phyloP scores from a whole-genome alignment of 2,797 vertebrate genomes.

The Channa striata region DNA sequence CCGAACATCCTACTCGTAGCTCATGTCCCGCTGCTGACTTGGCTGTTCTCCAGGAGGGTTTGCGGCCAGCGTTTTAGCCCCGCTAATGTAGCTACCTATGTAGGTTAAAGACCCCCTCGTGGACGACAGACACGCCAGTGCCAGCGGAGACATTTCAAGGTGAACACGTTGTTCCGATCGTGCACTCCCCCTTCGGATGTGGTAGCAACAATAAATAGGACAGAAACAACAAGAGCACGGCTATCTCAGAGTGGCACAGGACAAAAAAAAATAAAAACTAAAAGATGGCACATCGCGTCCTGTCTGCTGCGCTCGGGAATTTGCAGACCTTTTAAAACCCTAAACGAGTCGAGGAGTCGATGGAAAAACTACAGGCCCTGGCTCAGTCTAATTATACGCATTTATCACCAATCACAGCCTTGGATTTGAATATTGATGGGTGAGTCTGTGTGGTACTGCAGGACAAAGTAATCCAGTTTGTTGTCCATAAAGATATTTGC shows the following conservation, averaged over 20 bases:
- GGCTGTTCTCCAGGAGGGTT: slow-evolving; percentile 73
- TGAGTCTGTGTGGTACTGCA: slow-evolving; percentile 32
- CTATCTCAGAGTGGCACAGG: too few species aligned
- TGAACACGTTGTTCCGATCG: slow-evolving; percentile 58
- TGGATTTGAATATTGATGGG: slow-evolving; percentile 48
- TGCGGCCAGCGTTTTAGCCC: slow-evolving; percentile 72
- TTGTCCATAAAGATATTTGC: too few species aligned
- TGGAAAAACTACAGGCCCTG: slow-evolving; percentile 59
- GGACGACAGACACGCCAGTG: slow-evolving; percentile 73
- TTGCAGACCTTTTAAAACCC: slow-evolving; percentile 72
- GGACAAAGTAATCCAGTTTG: slow-evolving; percentile 53
- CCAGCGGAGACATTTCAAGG: slow-evolving; percentile 79
- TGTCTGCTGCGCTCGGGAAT: slow-evolving; percentile 70
- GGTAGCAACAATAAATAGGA: slow-evolving; percentile 58
- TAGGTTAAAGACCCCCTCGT: slow-evolving; percentile 84
- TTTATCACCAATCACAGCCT: slow-evolving; percentile 73
- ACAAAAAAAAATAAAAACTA: too few species aligned
- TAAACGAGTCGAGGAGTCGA: slow-evolving; percentile 78
- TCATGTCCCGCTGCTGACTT: slow-evolving; percentile 76
- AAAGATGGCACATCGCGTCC: too few species aligned
- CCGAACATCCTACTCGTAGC: slow-evolving; percentile 68
- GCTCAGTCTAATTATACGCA: slow-evolving; percentile 79
- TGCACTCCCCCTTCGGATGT: slow-evolving; percentile 30
- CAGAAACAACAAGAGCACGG: slow-evolving; percentile 60
- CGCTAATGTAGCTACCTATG: slow-evolving; percentile 83